Evolutionary conservation across 2,888 invertebrate species (phyloP).

Genomic region (Entomobrya proxima): DNA sequence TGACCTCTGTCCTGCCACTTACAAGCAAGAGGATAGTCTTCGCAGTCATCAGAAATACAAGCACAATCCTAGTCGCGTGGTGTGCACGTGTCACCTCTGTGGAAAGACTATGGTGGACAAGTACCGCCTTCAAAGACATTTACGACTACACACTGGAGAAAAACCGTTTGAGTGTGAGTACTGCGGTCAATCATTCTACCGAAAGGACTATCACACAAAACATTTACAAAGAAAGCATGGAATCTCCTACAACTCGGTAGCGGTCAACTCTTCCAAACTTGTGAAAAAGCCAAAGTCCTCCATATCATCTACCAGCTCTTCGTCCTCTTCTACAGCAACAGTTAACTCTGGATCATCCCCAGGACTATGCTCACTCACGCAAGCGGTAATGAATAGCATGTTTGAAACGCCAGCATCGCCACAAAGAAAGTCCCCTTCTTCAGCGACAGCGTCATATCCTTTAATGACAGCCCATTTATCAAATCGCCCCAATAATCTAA

Average conservation of each 20-base stretch:
- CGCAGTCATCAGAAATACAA: slow-evolving; percentile 57
- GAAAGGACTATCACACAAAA: slow-evolving; percentile 58
- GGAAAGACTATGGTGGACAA: slow-evolving; percentile 58
- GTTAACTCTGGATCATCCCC: background rate
- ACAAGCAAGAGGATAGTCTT: slow-evolving; percentile 52
- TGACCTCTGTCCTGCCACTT: slow-evolving; percentile 43
- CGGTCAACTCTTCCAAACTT: background rate
- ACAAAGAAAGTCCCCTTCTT: background rate
- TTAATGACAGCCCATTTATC: background rate
- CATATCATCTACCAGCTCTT: background rate
- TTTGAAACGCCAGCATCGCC: slow-evolving; percentile 26
- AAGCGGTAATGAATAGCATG: background rate
- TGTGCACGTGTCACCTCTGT: slow-evolving; percentile 42
- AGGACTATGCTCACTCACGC: too few relatives aligned
- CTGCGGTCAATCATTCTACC: slow-evolving; percentile 50
- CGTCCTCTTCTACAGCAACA: background rate
- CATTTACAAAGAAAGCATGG: slow-evolving; percentile 60
- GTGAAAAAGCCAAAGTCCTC: background rate
- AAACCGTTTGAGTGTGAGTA: slow-evolving; percentile 51
- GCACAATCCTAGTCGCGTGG: slow-evolving; percentile 51
- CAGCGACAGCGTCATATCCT: background rate
- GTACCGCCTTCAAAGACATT: slow-evolving; percentile 50
- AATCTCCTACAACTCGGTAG: background rate
- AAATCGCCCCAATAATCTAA: background rate
- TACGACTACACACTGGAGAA: slow-evolving; percentile 46